phyloP scores from a whole-genome alignment of 2,888 invertebrate species.

The Lysandra coridon region DNA sequence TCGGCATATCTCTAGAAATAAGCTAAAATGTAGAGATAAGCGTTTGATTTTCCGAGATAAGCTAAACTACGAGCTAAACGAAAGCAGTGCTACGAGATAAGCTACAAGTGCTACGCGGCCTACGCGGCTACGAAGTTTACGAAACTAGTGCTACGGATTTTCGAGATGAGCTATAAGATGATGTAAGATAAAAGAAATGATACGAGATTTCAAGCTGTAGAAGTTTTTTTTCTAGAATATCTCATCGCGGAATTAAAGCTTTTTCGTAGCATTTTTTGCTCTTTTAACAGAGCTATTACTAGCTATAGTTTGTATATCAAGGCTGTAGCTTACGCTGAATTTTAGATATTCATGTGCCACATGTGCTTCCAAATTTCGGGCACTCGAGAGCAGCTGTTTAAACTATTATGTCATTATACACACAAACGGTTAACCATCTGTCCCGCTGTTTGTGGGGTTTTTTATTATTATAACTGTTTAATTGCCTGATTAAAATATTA shows the following conservation, averaged over 20 bases:
- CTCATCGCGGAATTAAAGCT: neutral
- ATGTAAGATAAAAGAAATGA: neutral
- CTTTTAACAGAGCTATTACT: no score
- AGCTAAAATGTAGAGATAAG: neutral
- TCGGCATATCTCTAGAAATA: neutral
- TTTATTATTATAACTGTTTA: neutral
- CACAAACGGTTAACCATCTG: slow-evolving; percentile 1
- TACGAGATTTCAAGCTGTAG: neutral
- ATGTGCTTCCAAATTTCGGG: neutral
- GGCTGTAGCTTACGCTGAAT: no score
- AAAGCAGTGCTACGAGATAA: neutral
- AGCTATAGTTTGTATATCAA: neutral
- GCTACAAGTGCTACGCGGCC: neutral
- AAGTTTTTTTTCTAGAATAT: neutral
- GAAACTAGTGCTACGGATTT: neutral
- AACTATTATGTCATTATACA: slow-evolving; percentile 9
- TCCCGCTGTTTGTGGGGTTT: neutral
- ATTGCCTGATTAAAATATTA: slow-evolving; percentile 1
- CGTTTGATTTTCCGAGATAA: neutral
- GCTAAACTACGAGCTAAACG: neutral
- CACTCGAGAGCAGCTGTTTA: neutral
- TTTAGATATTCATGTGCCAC: neutral
- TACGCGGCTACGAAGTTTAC: neutral
- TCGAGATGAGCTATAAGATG: neutral
- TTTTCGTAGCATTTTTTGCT: no score